These are phyloP conservation scores for Catocala fraxini DNA, from an alignment of 2,888 invertebrate species.

Conservation along the genomic window DNA sequence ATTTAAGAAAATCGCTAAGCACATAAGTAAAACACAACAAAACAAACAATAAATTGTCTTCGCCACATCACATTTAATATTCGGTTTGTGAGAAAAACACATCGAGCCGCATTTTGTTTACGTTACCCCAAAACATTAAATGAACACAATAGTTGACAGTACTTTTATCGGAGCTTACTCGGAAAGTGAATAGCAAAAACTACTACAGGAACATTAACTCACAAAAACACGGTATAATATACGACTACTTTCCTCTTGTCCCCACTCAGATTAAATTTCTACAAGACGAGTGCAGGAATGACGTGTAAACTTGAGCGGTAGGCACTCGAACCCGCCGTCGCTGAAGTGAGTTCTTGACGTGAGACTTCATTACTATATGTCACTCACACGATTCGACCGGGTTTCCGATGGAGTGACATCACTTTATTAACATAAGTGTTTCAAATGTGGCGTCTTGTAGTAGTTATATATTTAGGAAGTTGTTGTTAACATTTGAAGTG, in stretches of 20 bases:
- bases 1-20: neutral
- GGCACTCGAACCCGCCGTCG: conserved; percentile 49
- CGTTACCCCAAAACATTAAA: conserved; percentile 16
- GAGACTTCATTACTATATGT: conserved; percentile 55
- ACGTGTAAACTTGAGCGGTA: conserved; percentile 68
- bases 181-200: conserved; percentile 36
- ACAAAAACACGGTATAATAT: conserved; percentile 60
- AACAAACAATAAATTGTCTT: neutral
- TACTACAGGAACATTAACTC: conserved; percentile 36
- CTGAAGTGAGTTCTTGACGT: conserved; percentile 50
- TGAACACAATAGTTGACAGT: conserved; percentile 9
- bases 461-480: conserved; percentile 20
- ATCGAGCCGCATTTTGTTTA: neutral
- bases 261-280: conserved; percentile 68
- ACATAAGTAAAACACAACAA: neutral
- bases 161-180: conserved; percentile 34
- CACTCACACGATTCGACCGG: conserved; percentile 48
- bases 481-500: neutral
- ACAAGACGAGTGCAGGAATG: conserved; percentile 40
- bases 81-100: conserved; percentile 1
- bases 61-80: neutral
- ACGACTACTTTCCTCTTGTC: conserved; percentile 60
- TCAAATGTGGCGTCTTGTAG: conserved; percentile 6
- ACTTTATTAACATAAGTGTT: conserved; percentile 50
- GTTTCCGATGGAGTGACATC: conserved; percentile 39